Evolutionary conservation across 1,140 invertebrate species (phyloP), one percentile per base, ranked within the genome.

Genomic region (Monochamus saltuarius): DNA sequence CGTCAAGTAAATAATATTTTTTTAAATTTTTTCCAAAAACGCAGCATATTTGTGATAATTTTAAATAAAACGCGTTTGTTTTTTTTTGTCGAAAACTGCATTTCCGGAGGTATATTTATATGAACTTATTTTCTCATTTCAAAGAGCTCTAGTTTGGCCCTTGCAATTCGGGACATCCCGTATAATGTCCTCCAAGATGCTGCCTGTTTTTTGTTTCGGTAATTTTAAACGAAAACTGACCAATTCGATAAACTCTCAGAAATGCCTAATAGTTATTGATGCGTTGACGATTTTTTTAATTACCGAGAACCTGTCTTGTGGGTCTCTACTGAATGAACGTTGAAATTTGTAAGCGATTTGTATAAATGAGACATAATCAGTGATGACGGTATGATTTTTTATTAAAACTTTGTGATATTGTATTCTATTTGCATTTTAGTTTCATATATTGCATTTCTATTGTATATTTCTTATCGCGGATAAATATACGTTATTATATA

Each of bases 321-420:
- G 43, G 45, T 49, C 52, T 62, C 56, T 56, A 38, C 60, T 64
- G 49, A 61, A 64, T 36, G 13, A 59, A 40, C 47, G 29, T 52
- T 19, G 43, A 59, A 51, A 29, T n/a, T 38, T 19, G 47, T 43
- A 47, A 60, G 61, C 56, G 57, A 51, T 59, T 66, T 70, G 62
- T 67, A 65, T 69, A 71, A 66, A 66, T 59, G 45, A 64, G 34
- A 66, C 64, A 64, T 67, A 61, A 67, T 69, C 61, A 66, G 56
- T 68, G 58, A 62, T 66, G 59, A 65, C 56, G 64, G 40, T 63
- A 67, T 47, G 61, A 57, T 67, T 61, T 55, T 55, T 63, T 55
- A 59, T 66, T 62, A 67, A 64, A 71, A 66, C 61, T 68, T 68
- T 68, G 69, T 71, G 69, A 69, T 69, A 68, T 67, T 65, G 59